Evolutionary conservation across 1,140 invertebrate species (phyloP), one percentile per base, ranked within the genome.

Genomic region (Pemphigus obesinymphae): DNA sequence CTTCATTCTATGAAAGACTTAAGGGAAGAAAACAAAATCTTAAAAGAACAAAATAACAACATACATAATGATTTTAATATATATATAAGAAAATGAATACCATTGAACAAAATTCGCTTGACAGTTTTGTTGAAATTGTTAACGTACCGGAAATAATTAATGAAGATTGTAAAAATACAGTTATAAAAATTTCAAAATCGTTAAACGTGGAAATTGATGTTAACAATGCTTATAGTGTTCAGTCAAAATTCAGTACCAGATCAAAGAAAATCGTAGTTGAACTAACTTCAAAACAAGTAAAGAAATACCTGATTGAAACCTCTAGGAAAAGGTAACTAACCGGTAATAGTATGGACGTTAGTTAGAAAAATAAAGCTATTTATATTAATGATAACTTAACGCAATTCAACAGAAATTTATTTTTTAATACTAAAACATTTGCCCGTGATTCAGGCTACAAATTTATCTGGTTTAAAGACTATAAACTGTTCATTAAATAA

Each of bases 401-500:
- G 34, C 34, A 70, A 70, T 70, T 23, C 40, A 70, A 70, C 15
- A 43, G 40, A 70, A 70, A 70, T 70, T 43, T 70, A 43, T 43
- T 70, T 70, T 70, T 11, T 70, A 43, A 43, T 43, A 70, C 37
- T 70, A 70, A 43, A 70, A 43, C 23, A 40, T 70, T 70, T 70
- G 66, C 66, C 8, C 66, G 66, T 29, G 66, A 70, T 40, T 37
- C 37, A 3, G 66, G 66, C 0, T 43, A 70, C 15, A 70, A n/a
- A n/a, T n/a, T n/a, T n/a, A n/a, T n/a, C n/a, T n/a, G n/a, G n/a
- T n/a, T n/a, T n/a, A n/a, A n/a, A 68, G 34, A 68, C 37, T 43
- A 37, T 68, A 68, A 68, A 68, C 20, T 68, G 11, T 68, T 68
- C 43, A 68, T 68, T n/a, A 11, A 68, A 68, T 43, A 68, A 68